A percentile compares a stretch with the other conserved stretches of the same genome.
Evolutionary conservation across 2,113 vertebrate genomes (phyloP).

Genomic region (Probosciger aterrimus): DNA sequence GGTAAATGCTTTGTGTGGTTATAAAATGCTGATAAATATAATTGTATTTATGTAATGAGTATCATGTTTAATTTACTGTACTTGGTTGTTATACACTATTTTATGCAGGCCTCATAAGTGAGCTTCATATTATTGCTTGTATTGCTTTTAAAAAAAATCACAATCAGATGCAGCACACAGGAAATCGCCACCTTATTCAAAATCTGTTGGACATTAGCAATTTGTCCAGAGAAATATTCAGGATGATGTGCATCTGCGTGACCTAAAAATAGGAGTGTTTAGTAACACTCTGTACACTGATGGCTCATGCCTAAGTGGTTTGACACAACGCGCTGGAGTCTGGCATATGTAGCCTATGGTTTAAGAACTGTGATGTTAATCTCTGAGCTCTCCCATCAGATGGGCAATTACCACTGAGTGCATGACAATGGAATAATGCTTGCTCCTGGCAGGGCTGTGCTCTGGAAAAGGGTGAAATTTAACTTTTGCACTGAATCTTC

Average conservation of each 20-base stretch:
- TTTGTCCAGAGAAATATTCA: neutral
- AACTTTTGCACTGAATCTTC: neutral
- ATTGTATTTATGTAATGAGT: constrained; percentile 70
- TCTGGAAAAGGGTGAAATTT: neutral
- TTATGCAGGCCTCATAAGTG: constrained; percentile 42
- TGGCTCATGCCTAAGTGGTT: neutral
- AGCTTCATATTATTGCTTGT: constrained; percentile 8
- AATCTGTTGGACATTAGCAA: neutral
- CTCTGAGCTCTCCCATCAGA: neutral
- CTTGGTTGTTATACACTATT: constrained; percentile 45
- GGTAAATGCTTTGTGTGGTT: constrained; percentile 65
- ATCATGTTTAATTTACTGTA: constrained; percentile 70
- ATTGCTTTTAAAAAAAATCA: neutral
- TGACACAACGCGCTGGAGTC: neutral
- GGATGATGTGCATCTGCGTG: neutral
- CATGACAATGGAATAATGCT: neutral
- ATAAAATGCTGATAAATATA: constrained; percentile 70
- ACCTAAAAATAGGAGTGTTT: neutral
- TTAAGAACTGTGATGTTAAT: neutral
- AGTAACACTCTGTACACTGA: neutral
- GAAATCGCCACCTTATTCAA: neutral
- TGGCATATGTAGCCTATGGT: neutral
- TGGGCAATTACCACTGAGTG: neutral
- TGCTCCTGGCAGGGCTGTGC: neutral
- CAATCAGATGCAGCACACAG: neutral